Base-by-base conservation (phyloP, 2,797 vertebrate species). In the Artibeus jamaicensis region DNA sequence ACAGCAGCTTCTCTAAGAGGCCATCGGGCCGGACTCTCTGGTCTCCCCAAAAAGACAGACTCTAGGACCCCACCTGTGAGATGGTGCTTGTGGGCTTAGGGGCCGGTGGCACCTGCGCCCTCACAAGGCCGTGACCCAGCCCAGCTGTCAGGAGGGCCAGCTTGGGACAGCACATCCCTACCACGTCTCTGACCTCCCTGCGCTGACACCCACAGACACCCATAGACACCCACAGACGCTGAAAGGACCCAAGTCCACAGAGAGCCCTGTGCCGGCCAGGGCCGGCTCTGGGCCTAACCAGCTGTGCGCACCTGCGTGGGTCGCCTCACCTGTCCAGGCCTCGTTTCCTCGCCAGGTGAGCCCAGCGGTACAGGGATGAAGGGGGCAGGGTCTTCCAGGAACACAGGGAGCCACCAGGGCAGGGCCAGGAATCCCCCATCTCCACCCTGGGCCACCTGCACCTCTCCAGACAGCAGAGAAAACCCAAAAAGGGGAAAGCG, bases 1-100 rank as follows among this genome's bases (percentile, higher is more conserved):
- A 0, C 0, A 1, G 29, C 10, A 10, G 22, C 6, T 37, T 37
- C 34, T n/a, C 37, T 9, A 5, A 39, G 57, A 0, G 16, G 19
- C 3, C 67, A 9, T 5, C 7, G 0, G 6, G 29, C n/a, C 0
- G 0, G 87, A 14, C 46, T n/a, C 32, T 18, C 44, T 16, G 39
- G 32, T 29, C n/a, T 76, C 39, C 59, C 26, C 6, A 1, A 48
- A 70, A 6, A 22, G 39, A 78, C 55, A 22, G 73, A 6, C 6
- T 16, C 53, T 11, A 24, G 62, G 8, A 46, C 29, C 15, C 22
- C 37, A 5, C 3, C 0, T 24, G n/a, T 9, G 65, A 73, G 32
- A 32, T 1, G 16, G 74, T 1, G 14, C 26, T 22, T 26, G 5
- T 0, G 3, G 62, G 12, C 74, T 18, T 19, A 9, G 19, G 37